Percentiles rank a stretch among this genome's conserved stretches.
Conservation (phyloP, 1,140 invertebrate genomes). For the Papilio glaucus region DNA sequence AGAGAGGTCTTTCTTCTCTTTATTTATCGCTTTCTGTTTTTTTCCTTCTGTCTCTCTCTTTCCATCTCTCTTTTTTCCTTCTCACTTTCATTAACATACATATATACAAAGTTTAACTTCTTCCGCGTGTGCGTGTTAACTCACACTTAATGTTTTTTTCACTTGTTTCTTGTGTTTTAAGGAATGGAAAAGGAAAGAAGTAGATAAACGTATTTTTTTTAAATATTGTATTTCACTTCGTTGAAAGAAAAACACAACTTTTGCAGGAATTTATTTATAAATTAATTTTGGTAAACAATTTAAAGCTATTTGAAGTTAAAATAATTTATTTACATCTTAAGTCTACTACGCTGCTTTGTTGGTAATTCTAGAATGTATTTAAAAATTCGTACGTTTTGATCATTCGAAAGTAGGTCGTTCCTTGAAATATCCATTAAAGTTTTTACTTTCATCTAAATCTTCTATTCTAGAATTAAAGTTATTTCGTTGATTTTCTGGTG, state of each 20-base stretch:
- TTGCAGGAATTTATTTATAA: background rate
- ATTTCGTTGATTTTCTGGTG: constrained; percentile 47
- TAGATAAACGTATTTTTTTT: background rate
- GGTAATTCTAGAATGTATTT: background rate
- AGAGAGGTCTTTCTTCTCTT: too few relatives aligned
- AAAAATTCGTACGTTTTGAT: background rate
- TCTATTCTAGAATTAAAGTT: constrained; percentile 61
- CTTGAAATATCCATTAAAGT: constrained; percentile 61
- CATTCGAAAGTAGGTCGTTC: constrained; percentile 51
- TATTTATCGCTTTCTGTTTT: too few relatives aligned
- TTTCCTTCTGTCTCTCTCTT: too few relatives aligned
- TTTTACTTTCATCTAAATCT: constrained; percentile 58
- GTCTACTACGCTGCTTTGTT: background rate
- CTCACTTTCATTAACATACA: too few relatives aligned
- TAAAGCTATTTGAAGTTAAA: constrained; percentile 1
- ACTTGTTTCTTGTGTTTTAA: too few relatives aligned
- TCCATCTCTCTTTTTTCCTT: too few relatives aligned
- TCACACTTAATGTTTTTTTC: too few relatives aligned
- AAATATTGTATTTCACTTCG: background rate
- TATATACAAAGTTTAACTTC: too few relatives aligned
- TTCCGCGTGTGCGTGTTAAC: too few relatives aligned
- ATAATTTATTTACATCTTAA: constrained; percentile 38
- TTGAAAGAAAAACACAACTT: background rate
- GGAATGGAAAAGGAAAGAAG: too few relatives aligned
- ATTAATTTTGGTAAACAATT: background rate